phyloP scores from a whole-genome alignment of 2,797 vertebrate genomes.

The Falco columbarius region DNA sequence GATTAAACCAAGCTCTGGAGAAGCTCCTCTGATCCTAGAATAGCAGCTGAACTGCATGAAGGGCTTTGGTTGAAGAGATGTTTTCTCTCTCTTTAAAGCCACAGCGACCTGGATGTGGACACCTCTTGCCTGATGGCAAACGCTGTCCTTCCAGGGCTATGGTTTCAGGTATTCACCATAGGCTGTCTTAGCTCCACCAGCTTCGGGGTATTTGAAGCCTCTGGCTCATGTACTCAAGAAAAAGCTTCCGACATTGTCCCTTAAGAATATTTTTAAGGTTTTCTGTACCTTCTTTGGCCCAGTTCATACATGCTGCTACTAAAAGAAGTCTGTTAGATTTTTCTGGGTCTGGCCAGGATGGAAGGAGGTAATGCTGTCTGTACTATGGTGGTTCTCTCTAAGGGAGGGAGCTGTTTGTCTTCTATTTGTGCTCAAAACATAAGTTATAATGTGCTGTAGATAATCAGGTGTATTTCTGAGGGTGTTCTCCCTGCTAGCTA shows the following conservation, averaged over 20 bases:
- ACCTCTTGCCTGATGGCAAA: not conserved
- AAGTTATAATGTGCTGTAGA: not conserved
- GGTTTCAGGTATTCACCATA: not conserved
- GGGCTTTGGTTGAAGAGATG: not conserved
- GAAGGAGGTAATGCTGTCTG: not conserved
- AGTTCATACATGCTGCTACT: not conserved
- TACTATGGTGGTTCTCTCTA: accelerated
- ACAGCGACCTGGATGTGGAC: not conserved
- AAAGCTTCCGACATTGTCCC: not conserved
- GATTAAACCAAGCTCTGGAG: not conserved
- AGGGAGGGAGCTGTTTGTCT: not conserved
- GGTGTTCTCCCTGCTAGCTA: not conserved
- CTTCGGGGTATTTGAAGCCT: not conserved
- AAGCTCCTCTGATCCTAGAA: not conserved
- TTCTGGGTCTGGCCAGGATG: not conserved
- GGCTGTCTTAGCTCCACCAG: not conserved
- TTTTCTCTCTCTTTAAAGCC: not conserved
- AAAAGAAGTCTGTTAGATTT: not conserved
- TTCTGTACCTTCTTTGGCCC: not conserved
- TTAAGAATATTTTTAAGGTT: not conserved
- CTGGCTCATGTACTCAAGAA: not conserved
- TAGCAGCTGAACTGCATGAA: not conserved
- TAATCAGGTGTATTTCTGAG: not conserved
- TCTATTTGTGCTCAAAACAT: not conserved
- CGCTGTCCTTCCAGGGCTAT: not conserved